Evolutionary conservation across 1,140 invertebrate genomes (phyloP), one percentile per base, ranked within the genome.

Genomic region (Drosophila gunungcola): DNA sequence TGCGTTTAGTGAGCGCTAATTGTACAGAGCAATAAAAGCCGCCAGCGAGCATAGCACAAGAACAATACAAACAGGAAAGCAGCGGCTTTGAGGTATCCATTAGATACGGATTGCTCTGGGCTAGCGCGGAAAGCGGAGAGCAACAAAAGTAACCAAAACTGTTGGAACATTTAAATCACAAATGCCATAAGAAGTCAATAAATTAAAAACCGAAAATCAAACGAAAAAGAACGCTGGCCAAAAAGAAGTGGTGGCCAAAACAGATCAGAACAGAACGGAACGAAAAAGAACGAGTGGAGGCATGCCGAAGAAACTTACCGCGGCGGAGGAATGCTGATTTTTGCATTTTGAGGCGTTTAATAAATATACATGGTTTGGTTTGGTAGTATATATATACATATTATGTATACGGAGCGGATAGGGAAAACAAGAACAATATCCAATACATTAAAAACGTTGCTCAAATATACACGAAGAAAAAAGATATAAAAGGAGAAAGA

Each of bases 291-390:
- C 49, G 53, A 51, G 32, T 52, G 61, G 49, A 76, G 70, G 80
- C 91, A 92, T 92, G 91, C 91, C 91, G 90, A 93, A 72, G 90
- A 93, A 72, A 95, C 95, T 95, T 95, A 95, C 95, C 95, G 94
- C 93, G 95, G 94, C 82, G 94, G 95, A 88, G 95, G 94, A 92
- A 94, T 93, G 94, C 95, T 95, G 94, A 93, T 68, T 80, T 91
- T 90, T 88, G 75, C 75, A 82, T 91, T 88, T 70, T 91, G 52
- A 73, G 67, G 93, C 94, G 94, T 75, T 80, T 68, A 67, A 73
- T 61, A 68, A 73, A 62, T 65, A 61, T 64, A 57, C 73, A 73
- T 67, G 67, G 53, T 38, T 53, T 67, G 67, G 53, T 38, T 53
- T 56, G 54, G 39, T 29, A 57, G 51, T 61, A 67, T 55, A 64